Percentiles rank a stretch among this genome's conserved stretches.
phyloP scores from a whole-genome alignment of 2,888 invertebrate genomes.

The Automeris io region DNA sequence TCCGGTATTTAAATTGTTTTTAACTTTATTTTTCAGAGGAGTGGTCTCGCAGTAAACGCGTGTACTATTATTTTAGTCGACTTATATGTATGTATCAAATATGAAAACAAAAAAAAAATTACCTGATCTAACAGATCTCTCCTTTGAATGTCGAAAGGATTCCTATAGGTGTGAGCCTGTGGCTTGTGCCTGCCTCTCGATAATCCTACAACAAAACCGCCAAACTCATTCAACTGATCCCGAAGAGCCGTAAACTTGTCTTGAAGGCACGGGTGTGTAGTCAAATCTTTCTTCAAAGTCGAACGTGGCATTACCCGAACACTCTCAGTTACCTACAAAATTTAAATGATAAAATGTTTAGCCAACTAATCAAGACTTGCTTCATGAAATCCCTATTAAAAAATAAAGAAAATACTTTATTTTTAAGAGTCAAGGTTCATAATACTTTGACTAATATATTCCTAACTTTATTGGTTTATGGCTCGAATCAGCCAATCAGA shows the following conservation, averaged over 20 bases:
- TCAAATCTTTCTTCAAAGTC: constrained; percentile 86
- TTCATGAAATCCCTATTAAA: no score
- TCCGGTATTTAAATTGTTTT: no score
- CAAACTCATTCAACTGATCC: constrained; percentile 91
- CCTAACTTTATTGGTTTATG: no score
- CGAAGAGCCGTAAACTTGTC: constrained; percentile 89
- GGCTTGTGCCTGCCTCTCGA: constrained; percentile 73
- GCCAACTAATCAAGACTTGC: no score
- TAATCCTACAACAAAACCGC: constrained; percentile 87
- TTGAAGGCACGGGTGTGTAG: constrained; percentile 87
- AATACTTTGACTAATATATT: no score
- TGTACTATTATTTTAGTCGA: no score
- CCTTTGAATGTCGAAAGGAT: constrained; percentile 97
- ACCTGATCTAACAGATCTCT: constrained; percentile 91
- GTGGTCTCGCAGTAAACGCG: no score
- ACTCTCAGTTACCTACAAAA: constrained; percentile 81
- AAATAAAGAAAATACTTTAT: no score
- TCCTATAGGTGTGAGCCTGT: constrained; percentile 84
- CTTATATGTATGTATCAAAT: neutral
- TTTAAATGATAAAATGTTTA: no score
- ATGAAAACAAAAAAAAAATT: constrained; percentile 10
- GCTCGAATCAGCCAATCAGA: no score
- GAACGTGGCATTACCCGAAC: constrained; percentile 85
- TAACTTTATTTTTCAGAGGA: no score
- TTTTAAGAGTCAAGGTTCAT: no score